phyloP scores from a whole-genome alignment of 2,113 vertebrate species.

The Myrmophylax atrothorax region DNA sequence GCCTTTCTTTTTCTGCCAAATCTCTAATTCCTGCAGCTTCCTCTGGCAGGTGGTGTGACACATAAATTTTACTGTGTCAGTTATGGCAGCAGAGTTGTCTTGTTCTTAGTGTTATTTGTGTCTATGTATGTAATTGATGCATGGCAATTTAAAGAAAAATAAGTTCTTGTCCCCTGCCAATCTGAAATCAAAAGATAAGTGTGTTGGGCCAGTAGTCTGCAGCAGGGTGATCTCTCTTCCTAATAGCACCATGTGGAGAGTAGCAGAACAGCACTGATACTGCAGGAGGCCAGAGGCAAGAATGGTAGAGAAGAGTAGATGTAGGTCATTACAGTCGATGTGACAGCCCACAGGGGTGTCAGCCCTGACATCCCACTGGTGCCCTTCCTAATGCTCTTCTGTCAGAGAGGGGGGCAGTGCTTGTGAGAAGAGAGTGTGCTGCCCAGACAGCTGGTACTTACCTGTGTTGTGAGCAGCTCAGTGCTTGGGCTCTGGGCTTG shows the following conservation, averaged over 20 bases:
- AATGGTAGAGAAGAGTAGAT: not conserved
- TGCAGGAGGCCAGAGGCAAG: conserved; percentile 5
- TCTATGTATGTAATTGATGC: not conserved
- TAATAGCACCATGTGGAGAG: not conserved
- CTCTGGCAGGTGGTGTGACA: not conserved
- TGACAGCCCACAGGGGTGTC: conserved; percentile 20
- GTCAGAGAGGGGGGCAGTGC: not conserved
- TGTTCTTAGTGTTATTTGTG: not conserved
- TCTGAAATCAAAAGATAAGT: not conserved
- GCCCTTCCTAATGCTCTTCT: not conserved
- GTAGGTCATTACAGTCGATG: conserved; percentile 38
- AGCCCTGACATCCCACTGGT: not conserved
- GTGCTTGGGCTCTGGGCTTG: not conserved
- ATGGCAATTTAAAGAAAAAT: not conserved
- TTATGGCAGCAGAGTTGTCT: not conserved
- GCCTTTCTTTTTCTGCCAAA: not conserved
- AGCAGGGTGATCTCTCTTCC: not conserved
- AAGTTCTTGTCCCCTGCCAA: not conserved
- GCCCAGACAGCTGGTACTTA: not conserved
- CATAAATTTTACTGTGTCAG: not conserved
- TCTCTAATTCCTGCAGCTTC: not conserved
- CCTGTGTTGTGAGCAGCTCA: not conserved
- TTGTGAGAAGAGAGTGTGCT: not conserved
- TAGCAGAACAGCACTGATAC: not conserved
- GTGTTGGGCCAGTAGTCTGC: not conserved